Percentiles rank a stretch among this genome's conserved stretches.
phyloP scores from a whole-genome alignment of 2,797 vertebrate genomes.

The Pseudotriccus pelzelni region DNA sequence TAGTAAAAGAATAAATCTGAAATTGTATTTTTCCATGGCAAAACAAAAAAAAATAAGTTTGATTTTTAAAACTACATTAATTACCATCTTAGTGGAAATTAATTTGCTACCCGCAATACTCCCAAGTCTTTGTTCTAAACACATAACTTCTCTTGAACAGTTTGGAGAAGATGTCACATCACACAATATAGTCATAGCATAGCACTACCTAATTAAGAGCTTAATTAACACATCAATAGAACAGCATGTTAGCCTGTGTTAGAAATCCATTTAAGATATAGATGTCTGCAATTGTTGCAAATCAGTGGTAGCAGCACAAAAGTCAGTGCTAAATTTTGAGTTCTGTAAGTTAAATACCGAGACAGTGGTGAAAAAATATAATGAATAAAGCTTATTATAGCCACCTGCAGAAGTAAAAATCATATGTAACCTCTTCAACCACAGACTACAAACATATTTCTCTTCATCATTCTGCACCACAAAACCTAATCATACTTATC shows the following conservation, averaged over 20 bases:
- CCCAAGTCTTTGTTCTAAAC: neutral
- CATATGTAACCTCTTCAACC: neutral
- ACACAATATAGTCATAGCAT: neutral
- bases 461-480: neutral
- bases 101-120: neutral
- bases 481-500: neutral
- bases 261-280: neutral
- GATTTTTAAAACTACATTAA: neutral
- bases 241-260: neutral
- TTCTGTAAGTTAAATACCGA: neutral
- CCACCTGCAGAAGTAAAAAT: neutral
- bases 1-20: neutral
- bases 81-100: neutral
- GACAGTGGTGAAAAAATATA: neutral
- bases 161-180: neutral
- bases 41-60: neutral
- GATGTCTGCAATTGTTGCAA: neutral
- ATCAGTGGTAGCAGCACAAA: neutral
- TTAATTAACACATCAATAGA: conserved; percentile 37
- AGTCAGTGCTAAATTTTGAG: neutral
- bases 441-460: neutral
- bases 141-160: neutral
- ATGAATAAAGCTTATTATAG: neutral
- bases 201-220: neutral
- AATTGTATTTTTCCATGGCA: neutral